Evolutionary conservation across 2,113 vertebrate genomes (phyloP).

Genomic region (Chaetorhynchus papuensis): DNA sequence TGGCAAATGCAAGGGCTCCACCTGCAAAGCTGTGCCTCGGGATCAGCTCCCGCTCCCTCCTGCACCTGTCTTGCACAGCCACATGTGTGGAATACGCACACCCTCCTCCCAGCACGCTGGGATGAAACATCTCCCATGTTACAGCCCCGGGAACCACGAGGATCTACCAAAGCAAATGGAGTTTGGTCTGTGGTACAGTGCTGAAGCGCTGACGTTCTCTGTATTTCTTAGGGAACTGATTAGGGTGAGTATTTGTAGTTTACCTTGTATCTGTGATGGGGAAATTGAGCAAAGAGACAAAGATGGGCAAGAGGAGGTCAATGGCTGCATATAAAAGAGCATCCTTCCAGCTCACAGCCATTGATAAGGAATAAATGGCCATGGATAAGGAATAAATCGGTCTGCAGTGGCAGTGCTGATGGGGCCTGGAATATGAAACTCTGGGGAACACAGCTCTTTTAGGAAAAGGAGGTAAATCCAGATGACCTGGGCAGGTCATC

Average conservation of each 20-base stretch:
- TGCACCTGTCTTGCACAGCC: background rate
- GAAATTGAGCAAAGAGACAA: background rate
- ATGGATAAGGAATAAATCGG: background rate
- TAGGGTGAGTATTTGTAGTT: background rate
- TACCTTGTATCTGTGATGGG: background rate
- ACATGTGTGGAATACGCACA: background rate
- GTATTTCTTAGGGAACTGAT: background rate
- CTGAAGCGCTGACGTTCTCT: background rate
- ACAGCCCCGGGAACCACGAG: background rate
- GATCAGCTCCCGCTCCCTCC: background rate
- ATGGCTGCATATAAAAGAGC: background rate
- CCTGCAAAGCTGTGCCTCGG: background rate
- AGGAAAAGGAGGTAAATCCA: background rate
- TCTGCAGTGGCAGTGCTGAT: background rate
- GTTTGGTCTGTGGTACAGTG: rapidly evolving
- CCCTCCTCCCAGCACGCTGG: background rate
- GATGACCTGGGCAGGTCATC: background rate
- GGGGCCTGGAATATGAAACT: background rate
- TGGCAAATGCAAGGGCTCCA: background rate
- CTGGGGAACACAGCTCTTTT: background rate
- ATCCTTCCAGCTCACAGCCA: background rate
- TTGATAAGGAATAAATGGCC: background rate
- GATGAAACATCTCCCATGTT: background rate
- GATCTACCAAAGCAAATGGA: background rate
- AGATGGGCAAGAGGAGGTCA: background rate